Conservation (phyloP, 2,797 vertebrate genomes). For the Danio kyathit region DNA sequence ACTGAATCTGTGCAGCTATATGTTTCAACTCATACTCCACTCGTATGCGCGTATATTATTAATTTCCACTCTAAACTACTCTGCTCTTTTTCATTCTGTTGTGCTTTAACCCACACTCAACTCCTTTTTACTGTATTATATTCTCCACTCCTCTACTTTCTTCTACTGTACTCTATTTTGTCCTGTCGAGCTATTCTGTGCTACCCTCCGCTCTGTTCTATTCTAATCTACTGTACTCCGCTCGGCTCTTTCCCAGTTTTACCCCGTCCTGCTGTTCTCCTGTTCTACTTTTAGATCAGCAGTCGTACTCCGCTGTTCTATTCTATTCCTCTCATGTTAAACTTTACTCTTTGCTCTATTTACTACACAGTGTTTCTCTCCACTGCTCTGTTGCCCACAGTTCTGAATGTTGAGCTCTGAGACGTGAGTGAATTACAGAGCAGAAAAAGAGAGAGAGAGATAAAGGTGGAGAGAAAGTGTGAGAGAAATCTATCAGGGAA, state of each 20-base stretch:
- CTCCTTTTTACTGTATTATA: not conserved
- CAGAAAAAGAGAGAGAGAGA: conserved; percentile 42
- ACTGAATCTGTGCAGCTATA: not conserved
- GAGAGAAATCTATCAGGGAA: conserved; percentile 39
- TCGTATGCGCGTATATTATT: not conserved
- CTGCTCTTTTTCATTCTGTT: not conserved
- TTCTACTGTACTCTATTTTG: not conserved
- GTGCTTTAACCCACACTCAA: not conserved
- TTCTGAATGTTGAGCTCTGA: conserved; percentile 46
- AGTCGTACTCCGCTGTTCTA: conserved; percentile 8
- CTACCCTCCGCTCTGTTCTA: not conserved
- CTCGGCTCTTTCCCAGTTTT: not conserved
- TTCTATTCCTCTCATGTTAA: conserved; percentile 29
- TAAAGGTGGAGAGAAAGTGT: conserved; percentile 12
- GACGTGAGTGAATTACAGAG: conserved; percentile 60
- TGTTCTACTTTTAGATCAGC: not conserved
- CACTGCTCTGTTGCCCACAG: conserved; percentile 44
- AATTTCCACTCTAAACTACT: not conserved
- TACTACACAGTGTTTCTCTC: conserved; percentile 37
- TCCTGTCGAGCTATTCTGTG: not conserved
- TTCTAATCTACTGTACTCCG: not conserved
- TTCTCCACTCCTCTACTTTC: not conserved
- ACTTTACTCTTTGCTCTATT: conserved; percentile 35
- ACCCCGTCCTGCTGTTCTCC: not conserved
- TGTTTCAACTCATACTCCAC: not conserved